Percentiles rank a stretch among this genome's conserved stretches.
Conservation (phyloP, 2,888 invertebrate species). For the Drosophila recens region DNA sequence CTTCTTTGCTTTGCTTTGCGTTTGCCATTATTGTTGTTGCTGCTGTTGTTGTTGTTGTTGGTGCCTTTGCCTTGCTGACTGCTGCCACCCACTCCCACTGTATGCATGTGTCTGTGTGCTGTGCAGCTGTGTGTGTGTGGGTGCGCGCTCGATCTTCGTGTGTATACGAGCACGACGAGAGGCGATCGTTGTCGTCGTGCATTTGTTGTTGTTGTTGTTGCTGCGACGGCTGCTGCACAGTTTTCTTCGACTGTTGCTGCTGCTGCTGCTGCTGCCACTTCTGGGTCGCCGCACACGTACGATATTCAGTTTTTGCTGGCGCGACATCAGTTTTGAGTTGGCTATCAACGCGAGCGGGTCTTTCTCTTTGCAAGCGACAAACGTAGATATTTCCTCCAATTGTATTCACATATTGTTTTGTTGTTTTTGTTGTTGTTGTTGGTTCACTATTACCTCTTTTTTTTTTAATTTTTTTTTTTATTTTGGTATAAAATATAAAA, state of each 20-base stretch:
- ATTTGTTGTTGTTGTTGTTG: slow-evolving; percentile 38
- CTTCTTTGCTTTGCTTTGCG: slow-evolving; percentile 50
- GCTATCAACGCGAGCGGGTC: slow-evolving; percentile 86
- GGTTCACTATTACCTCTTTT: slow-evolving; percentile 42
- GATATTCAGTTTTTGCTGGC: slow-evolving; percentile 79
- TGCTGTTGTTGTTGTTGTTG: slow-evolving; percentile 20
- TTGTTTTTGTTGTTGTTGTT: slow-evolving; percentile 71
- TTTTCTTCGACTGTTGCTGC: slow-evolving; percentile 54
- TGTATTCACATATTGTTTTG: slow-evolving; percentile 72
- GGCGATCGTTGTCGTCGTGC: slow-evolving; percentile 64
- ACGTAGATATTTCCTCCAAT: slow-evolving; percentile 83
- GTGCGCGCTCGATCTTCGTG: slow-evolving; percentile 53
- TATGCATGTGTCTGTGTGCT: slow-evolving; percentile 41
- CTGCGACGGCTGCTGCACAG: slow-evolving; percentile 57
- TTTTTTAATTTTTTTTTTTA: slow-evolving; percentile 60
- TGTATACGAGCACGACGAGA: slow-evolving; percentile 45
- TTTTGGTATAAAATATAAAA: slow-evolving; percentile 43
- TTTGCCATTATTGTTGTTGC: slow-evolving; percentile 1
- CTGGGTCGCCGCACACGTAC: slow-evolving; percentile 67
- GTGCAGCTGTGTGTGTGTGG: slow-evolving; percentile 28
- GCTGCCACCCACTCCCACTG: slow-evolving; percentile 63
- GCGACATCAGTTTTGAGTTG: slow-evolving; percentile 86
- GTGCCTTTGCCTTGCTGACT: slow-evolving; percentile 24
- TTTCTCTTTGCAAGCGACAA: slow-evolving; percentile 85
- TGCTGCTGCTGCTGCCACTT: slow-evolving; percentile 36